phyloP scores from a whole-genome alignment of 1,140 invertebrate species.

The Lanistes nyassanus region DNA sequence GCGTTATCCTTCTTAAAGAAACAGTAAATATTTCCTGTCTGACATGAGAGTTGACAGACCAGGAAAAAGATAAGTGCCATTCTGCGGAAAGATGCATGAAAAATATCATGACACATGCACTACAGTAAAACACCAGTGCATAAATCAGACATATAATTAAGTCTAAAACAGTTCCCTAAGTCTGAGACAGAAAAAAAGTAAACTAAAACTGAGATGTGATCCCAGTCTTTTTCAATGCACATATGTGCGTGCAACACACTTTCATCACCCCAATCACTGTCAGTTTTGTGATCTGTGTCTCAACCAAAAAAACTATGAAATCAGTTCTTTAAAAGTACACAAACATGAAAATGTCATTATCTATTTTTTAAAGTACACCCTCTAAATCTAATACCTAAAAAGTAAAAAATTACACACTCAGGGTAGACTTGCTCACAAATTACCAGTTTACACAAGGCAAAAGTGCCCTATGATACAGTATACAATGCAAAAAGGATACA shows the following conservation, averaged over 20 bases:
- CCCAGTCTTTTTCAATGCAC: neutral
- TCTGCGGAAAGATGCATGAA: no score
- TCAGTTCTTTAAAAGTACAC: neutral
- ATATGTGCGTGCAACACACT: neutral
- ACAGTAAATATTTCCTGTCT: no score
- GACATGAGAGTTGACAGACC: no score
- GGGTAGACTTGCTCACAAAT: neutral
- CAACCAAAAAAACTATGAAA: neutral
- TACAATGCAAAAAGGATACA: conserved; percentile 73
- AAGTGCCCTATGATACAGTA: neutral
- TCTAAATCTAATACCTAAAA: neutral
- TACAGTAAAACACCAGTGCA: no score
- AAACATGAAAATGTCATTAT: neutral
- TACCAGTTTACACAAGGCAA: neutral
- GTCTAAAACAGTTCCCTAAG: no score
- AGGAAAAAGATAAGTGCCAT: no score
- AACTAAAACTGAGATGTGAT: no score
- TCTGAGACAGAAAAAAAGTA: no score
- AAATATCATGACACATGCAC: no score
- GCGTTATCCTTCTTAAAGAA: no score
- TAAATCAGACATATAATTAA: no score
- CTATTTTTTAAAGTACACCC: neutral
- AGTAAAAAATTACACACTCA: neutral
- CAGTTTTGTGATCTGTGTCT: neutral
- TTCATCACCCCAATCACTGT: neutral